A percentile compares a stretch with the other conserved stretches of the same genome.
phyloP scores from a whole-genome alignment of 2,888 invertebrate species.

The Amorpha juglandis region DNA sequence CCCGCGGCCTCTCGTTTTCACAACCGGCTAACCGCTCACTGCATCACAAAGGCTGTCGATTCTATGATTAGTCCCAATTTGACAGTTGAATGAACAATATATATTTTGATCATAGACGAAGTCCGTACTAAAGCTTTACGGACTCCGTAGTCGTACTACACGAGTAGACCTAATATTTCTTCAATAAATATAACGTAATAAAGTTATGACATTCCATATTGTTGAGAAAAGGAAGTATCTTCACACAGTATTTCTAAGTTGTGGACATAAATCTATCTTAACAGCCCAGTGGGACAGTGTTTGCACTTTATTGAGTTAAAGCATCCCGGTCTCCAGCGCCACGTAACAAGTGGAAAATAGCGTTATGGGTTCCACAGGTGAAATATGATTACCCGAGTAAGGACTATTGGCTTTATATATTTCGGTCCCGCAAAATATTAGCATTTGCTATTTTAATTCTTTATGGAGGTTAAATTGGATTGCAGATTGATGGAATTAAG shows the following conservation, averaged over 20 bases:
- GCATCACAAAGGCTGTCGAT: too few species aligned
- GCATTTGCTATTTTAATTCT: conserved; percentile 8
- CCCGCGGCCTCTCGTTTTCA: too few species aligned
- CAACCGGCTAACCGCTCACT: too few species aligned
- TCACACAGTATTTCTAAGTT: conserved; percentile 44
- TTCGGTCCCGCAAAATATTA: conserved; percentile 27
- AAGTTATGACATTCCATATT: conserved; percentile 38
- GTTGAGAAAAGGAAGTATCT: conserved; percentile 33
- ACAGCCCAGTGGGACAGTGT: conserved; percentile 49
- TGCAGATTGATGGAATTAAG: too few species aligned
- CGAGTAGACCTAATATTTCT: not conserved
- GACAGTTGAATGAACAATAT: too few species aligned
- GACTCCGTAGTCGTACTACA: too few species aligned
- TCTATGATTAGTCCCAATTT: too few species aligned
- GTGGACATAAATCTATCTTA: conserved; percentile 52
- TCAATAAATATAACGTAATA: conserved; percentile 26
- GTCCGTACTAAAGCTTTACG: too few species aligned
- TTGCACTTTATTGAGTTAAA: conserved; percentile 56
- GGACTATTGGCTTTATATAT: conserved; percentile 25
- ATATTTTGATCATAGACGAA: too few species aligned
- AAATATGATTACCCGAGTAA: conserved; percentile 38
- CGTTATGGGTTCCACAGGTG: conserved; percentile 40
- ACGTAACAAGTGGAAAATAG: conserved; percentile 48
- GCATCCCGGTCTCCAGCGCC: conserved; percentile 38
- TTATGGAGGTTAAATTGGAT: not conserved